A percentile compares a stretch with the other conserved stretches of the same genome.
Conservation (phyloP, 37 sponge, comb jelly and placozoan genomes). For the Halichondria panicea region DNA sequence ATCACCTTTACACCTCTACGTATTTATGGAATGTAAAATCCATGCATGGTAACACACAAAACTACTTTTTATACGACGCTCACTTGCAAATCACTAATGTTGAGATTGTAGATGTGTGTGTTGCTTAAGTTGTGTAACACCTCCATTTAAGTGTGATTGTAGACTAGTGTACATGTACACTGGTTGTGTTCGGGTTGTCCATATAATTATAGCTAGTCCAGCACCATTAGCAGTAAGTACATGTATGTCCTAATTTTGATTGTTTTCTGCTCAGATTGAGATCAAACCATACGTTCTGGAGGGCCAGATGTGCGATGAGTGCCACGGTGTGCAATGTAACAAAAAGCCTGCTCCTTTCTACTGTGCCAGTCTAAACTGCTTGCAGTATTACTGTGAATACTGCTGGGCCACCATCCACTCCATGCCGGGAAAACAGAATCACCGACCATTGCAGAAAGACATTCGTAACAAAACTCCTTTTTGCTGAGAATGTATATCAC, state of each 20-base stretch:
- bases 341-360: conserved; percentile 96
- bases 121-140: too few species aligned
- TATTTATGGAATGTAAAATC: too few species aligned
- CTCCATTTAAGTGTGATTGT: too few species aligned
- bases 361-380: conserved; percentile 91
- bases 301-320: conserved; percentile 96
- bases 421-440: conserved; percentile 81
- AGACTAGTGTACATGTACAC: too few species aligned
- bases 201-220: neutral
- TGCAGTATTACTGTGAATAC: conserved; percentile 95
- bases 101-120: too few species aligned
- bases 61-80: too few species aligned
- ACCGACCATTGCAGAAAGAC: conserved; percentile 66
- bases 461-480: neutral
- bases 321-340: conserved; percentile 84
- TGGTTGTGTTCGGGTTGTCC: neutral
- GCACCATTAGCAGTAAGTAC: neutral
- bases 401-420: conserved; percentile 98
- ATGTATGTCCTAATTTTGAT: neutral
- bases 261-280: conserved; percentile 67
- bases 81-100: too few species aligned
- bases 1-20: too few species aligned
- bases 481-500: too few species aligned
- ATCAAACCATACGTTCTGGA: conserved; percentile 97
- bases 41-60: too few species aligned